phyloP scores from a whole-genome alignment of 2,888 invertebrate genomes.

The Sphaeridia pumilis region DNA sequence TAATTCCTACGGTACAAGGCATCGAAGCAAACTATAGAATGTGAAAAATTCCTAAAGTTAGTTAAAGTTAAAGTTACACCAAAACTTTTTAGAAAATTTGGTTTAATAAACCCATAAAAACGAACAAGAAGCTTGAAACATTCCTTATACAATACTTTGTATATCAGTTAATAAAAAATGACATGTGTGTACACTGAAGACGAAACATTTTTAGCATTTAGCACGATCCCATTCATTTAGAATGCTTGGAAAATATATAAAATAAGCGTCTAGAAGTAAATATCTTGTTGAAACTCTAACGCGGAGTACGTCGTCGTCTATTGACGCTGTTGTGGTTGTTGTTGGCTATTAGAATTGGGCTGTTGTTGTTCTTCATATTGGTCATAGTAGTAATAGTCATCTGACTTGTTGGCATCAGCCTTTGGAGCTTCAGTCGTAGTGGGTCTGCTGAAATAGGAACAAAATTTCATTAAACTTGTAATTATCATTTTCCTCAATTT shows the following conservation, averaged over 20 bases:
- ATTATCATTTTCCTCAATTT: not conserved
- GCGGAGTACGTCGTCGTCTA: not conserved
- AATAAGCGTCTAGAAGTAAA: not conserved
- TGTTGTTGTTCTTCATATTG: slow-evolving; percentile 30
- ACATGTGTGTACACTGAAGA: not conserved
- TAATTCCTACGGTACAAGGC: too few relatives aligned
- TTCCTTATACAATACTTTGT: not conserved
- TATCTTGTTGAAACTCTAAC: not conserved
- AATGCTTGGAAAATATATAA: too few relatives aligned
- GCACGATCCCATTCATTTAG: too few relatives aligned
- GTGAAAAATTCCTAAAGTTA: too few relatives aligned
- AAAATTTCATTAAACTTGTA: not conserved
- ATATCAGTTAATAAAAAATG: not conserved
- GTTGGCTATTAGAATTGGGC: not conserved
- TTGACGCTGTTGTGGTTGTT: slow-evolving; percentile 18
- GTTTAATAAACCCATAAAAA: not conserved
- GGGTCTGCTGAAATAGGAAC: slow-evolving; percentile 10
- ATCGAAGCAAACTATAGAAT: too few relatives aligned
- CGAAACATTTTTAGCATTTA: not conserved
- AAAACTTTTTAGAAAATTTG: not conserved
- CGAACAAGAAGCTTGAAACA: not conserved
- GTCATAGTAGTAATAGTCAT: slow-evolving; percentile 35
- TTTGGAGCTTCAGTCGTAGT: slow-evolving; percentile 23
- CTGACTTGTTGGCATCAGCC: slow-evolving; percentile 22
- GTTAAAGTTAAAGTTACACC: not conserved